Evolutionary conservation across 2,113 vertebrate species (phyloP).

Genomic region (Phyllopteryx taeniolatus): DNA sequence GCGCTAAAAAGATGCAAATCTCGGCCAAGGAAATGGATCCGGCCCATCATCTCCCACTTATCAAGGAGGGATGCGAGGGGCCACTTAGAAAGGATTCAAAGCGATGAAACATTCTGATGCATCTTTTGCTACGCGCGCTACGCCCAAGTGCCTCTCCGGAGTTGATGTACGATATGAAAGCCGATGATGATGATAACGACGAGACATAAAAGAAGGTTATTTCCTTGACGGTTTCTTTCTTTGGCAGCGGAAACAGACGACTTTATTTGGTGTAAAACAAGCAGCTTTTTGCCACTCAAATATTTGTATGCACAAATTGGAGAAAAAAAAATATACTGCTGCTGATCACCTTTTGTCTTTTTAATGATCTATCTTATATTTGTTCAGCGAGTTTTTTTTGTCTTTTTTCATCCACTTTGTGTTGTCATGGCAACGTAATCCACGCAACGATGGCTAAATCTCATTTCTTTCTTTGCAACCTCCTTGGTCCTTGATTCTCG

Average conservation of each 20-base stretch:
- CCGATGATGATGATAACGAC: background rate
- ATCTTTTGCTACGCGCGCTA: conserved; percentile 12
- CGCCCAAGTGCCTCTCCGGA: conserved; percentile 23
- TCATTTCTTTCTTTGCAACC: too few species aligned
- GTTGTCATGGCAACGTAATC: too few species aligned
- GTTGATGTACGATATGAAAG: conserved; percentile 22
- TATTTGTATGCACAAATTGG: conserved; percentile 3
- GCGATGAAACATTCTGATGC: conserved; percentile 14
- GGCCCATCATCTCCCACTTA: conserved; percentile 28
- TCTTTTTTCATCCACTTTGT: too few species aligned
- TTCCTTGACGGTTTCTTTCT: conserved; percentile 8
- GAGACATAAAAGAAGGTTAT: conserved; percentile 14
- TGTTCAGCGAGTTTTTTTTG: too few species aligned
- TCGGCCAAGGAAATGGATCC: conserved; percentile 37
- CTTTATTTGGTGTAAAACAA: background rate
- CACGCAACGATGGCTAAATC: too few species aligned
- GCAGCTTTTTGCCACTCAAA: background rate
- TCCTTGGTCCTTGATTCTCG: too few species aligned
- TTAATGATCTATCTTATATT: background rate
- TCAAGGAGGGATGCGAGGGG: conserved; percentile 17
- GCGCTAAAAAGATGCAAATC: conserved; percentile 56
- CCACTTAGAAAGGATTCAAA: conserved; percentile 32
- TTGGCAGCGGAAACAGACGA: background rate
- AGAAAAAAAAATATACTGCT: conserved; percentile 15
- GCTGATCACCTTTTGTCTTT: background rate